Percentiles rank a stretch among this genome's conserved stretches.
These are phyloP conservation scores for Margaritifera margaritifera DNA, from an alignment of 2,888 invertebrate genomes.

Conservation along the genomic window DNA sequence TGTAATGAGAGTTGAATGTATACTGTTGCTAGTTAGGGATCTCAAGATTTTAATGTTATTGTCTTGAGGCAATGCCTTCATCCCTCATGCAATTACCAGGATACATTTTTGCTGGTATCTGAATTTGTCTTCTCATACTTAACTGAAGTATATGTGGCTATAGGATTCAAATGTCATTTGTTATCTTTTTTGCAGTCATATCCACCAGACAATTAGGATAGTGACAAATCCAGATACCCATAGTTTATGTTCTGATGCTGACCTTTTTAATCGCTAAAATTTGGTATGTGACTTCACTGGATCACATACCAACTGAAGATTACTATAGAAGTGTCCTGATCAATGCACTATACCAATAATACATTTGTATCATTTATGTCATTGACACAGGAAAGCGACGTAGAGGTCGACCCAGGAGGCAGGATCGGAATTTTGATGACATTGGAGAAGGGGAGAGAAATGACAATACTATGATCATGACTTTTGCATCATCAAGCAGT, in stretches of 20 bases:
- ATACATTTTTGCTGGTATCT: too few species aligned
- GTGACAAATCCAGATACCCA: too few species aligned
- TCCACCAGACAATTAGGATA: too few species aligned
- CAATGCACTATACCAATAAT: too few species aligned
- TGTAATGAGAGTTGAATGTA: neutral
- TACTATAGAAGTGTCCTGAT: too few species aligned
- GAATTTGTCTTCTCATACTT: too few species aligned
- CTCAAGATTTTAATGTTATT: neutral
- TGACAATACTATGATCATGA: neutral
- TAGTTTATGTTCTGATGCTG: too few species aligned
- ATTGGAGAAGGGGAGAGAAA: conserved; percentile 9
- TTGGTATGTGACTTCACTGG: neutral
- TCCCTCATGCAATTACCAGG: too few species aligned
- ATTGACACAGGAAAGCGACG: conserved; percentile 45
- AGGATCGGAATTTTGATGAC: conserved; percentile 15
- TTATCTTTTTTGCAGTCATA: too few species aligned
- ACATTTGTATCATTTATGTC: neutral
- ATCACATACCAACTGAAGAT: neutral
- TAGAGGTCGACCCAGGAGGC: conserved; percentile 60
- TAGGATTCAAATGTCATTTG: too few species aligned
- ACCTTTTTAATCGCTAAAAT: neutral
- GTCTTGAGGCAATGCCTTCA: neutral
- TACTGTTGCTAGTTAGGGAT: neutral
- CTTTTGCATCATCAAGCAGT: conserved; percentile 3
- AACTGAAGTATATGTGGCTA: too few species aligned